Evolutionary conservation across 2,888 invertebrate species (phyloP).

Genomic region (Anticlea derivata): DNA sequence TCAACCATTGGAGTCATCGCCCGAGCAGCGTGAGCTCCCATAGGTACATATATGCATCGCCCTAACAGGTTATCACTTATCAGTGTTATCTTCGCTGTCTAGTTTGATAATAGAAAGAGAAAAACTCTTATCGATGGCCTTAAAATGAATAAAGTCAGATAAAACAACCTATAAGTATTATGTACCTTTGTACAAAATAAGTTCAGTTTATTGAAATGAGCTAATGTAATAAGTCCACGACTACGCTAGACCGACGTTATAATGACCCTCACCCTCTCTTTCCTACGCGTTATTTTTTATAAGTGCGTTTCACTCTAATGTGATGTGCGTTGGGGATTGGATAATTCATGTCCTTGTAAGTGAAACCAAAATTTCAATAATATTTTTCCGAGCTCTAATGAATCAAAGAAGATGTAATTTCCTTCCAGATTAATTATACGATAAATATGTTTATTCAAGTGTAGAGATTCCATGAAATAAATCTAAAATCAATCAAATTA

Average conservation of each 20-base stretch:
- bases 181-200: no score
- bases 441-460: neutral
- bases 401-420: neutral
- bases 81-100: no score
- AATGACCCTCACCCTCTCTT: slow-evolving; percentile 36
- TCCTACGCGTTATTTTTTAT: slow-evolving; percentile 34
- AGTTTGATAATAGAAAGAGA: no score
- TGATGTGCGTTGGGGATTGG: slow-evolving; percentile 70
- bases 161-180: no score
- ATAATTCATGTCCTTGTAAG: slow-evolving; percentile 17
- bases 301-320: slow-evolving; percentile 60
- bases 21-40: no score
- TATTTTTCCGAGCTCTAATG: slow-evolving; percentile 18
- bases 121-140: no score
- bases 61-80: no score
- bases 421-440: neutral
- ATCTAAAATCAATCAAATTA: neutral
- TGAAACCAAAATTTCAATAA: slow-evolving; percentile 4
- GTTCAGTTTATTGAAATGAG: slow-evolving; percentile 1
- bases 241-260: slow-evolving; percentile 31
- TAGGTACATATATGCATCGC: no score
- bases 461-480: slow-evolving; percentile 3
- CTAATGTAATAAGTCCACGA: slow-evolving; percentile 33
- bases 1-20: no score
- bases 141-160: no score